A percentile compares a stretch with the other conserved stretches of the same genome.
phyloP scores from a whole-genome alignment of 2,113 vertebrate species.

The Notothenia coriiceps region DNA sequence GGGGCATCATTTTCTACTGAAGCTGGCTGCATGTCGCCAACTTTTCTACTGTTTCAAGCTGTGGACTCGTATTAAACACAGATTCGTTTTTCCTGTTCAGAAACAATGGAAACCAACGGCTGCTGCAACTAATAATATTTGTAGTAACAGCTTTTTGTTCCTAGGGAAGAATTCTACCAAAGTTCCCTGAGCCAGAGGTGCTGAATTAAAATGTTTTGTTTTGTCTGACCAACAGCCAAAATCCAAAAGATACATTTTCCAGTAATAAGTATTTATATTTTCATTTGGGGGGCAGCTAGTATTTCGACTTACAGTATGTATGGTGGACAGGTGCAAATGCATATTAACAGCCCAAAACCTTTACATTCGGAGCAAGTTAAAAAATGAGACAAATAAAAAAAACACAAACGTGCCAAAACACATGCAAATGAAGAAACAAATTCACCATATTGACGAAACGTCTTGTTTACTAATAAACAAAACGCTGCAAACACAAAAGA shows the following conservation, averaged over 20 bases:
- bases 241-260: no score
- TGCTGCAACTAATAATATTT: slow-evolving; percentile 39
- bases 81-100: slow-evolving; percentile 18
- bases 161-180: not conserved
- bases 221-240: no score
- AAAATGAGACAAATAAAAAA: no score
- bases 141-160: not conserved
- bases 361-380: no score
- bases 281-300: not conserved
- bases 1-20: slow-evolving; percentile 2
- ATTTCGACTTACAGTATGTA: not conserved
- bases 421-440: no score
- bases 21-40: slow-evolving; percentile 29
- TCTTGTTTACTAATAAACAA: no score
- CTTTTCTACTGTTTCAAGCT: slow-evolving; percentile 40
- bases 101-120: slow-evolving; percentile 11
- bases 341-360: no score
- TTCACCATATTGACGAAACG: no score
- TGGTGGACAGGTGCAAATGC: no score
- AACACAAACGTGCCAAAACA: no score
- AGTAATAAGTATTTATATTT: not conserved
- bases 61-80: slow-evolving; percentile 28
- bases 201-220: slow-evolving; percentile 2
- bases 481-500: no score
- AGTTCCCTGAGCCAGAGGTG: not conserved